A percentile compares a stretch with the other conserved stretches of the same genome.
These are phyloP conservation scores for Cetoscarus ocellatus DNA, from an alignment of 2,797 vertebrate genomes.

Conservation along the genomic window DNA sequence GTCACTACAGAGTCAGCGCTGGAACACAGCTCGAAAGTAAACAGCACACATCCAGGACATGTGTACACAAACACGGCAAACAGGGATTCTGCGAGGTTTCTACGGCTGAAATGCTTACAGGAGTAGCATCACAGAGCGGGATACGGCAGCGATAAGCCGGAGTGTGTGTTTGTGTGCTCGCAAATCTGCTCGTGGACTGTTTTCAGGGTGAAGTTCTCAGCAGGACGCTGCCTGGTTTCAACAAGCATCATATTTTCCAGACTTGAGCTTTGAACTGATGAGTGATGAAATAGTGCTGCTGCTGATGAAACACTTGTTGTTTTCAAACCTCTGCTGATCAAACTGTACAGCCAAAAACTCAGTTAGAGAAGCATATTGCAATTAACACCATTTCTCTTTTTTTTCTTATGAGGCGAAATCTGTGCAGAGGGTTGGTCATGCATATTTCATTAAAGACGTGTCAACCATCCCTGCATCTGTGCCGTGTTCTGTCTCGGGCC, in stretches of 20 bases:
- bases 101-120: constrained; percentile 7
- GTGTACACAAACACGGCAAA: constrained; percentile 3
- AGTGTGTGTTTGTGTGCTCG: background rate
- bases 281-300: constrained; percentile 55
- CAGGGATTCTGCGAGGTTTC: background rate
- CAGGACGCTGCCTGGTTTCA: constrained; percentile 28
- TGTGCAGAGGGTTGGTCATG: constrained; percentile 13
- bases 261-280: constrained; percentile 42
- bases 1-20: constrained; percentile 25
- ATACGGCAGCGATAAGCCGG: background rate
- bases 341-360: constrained; percentile 27
- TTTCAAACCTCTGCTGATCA: constrained; percentile 49
- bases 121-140: constrained; percentile 1
- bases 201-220: constrained; percentile 14
- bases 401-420: background rate
- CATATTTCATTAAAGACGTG: constrained; percentile 41
- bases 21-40: constrained; percentile 14
- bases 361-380: constrained; percentile 16
- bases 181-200: background rate
- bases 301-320: constrained; percentile 56
- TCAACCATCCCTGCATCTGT: constrained; percentile 14
- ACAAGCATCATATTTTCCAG: constrained; percentile 16
- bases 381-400: constrained; percentile 12
- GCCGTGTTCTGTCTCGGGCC: background rate
- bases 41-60: constrained; percentile 9